A percentile compares a stretch with the other conserved stretches of the same genome.
Evolutionary conservation across 2,113 vertebrate species (phyloP).

Genomic region (Morone chrysops): DNA sequence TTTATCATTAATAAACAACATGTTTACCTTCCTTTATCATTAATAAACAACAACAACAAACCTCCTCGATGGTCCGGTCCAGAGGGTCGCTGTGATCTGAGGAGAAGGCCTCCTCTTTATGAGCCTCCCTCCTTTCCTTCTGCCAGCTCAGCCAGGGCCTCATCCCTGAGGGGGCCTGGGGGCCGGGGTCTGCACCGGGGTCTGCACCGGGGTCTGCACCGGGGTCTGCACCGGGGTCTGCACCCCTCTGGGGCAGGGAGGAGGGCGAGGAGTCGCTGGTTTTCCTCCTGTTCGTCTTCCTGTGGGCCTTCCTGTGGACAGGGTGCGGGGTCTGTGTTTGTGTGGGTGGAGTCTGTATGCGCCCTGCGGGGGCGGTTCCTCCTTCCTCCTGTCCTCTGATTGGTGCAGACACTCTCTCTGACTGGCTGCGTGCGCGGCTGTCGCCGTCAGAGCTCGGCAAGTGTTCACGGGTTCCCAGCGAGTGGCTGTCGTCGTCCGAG

Average conservation of each 20-base stretch:
- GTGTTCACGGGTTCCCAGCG: conserved; percentile 66
- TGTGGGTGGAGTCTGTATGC: neutral
- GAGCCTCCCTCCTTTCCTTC: conserved; percentile 48
- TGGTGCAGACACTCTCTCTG: too few relatives aligned
- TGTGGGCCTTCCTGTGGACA: conserved; percentile 80
- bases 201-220: neutral
- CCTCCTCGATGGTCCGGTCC: conserved; percentile 84
- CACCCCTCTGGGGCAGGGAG: neutral
- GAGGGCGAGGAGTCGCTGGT: conserved; percentile 49
- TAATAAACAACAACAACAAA: neutral
- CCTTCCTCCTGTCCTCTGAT: conserved; percentile 2
- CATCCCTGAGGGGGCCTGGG: neutral
- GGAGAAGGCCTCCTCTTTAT: conserved; percentile 60
- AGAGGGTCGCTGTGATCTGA: conserved; percentile 57
- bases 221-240: neutral
- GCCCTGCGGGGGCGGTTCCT: neutral
- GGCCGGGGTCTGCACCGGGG: rapidly evolving
- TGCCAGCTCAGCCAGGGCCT: conserved; percentile 56
- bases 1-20: too few relatives aligned
- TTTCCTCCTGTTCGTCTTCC: conserved; percentile 82
- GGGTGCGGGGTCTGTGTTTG: neutral
- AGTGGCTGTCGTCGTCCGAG: conserved; percentile 74
- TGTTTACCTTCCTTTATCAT: too few relatives aligned
- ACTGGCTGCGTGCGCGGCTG: neutral
- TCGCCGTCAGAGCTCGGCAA: conserved; percentile 71